Evolutionary conservation across 2,888 invertebrate species (phyloP).

Genomic region (Amphiduros pacificus): DNA sequence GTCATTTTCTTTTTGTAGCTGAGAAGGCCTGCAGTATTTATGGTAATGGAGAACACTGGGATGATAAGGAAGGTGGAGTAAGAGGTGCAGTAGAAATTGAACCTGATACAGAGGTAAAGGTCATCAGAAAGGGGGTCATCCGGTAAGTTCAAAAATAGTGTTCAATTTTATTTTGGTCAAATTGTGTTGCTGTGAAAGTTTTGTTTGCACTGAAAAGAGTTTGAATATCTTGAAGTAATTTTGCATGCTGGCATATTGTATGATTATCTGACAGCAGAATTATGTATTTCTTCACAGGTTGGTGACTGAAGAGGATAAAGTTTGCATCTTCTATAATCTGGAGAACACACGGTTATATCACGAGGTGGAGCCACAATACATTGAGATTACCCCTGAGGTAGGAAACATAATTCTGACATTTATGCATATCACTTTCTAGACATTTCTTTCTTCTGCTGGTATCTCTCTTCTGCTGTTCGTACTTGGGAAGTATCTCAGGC

Average conservation of each 20-base stretch:
- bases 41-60: slow-evolving; percentile 73
- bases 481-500: too few relatives aligned
- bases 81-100: slow-evolving; percentile 70
- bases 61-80: slow-evolving; percentile 65
- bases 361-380: slow-evolving; percentile 74
- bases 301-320: slow-evolving; percentile 56
- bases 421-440: too few relatives aligned
- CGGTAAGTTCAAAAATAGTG: slow-evolving; percentile 29
- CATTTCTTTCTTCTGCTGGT: too few relatives aligned
- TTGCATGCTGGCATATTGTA: not conserved
- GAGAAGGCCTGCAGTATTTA: slow-evolving; percentile 74
- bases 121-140: slow-evolving; percentile 59
- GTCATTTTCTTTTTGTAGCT: too few relatives aligned
- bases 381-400: slow-evolving; percentile 72
- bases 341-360: slow-evolving; percentile 87
- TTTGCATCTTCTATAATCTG: slow-evolving; percentile 77
- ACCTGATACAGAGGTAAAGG: slow-evolving; percentile 67
- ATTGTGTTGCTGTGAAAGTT: too few relatives aligned
- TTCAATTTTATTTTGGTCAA: too few relatives aligned
- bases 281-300: slow-evolving; percentile 35
- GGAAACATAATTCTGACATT: not conserved
- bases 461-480: too few relatives aligned
- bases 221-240: too few relatives aligned
- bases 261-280: not conserved
- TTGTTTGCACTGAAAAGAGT: not conserved